Evolutionary conservation across 2,888 invertebrate genomes (phyloP).

Genomic region (Cordilura impudica): DNA sequence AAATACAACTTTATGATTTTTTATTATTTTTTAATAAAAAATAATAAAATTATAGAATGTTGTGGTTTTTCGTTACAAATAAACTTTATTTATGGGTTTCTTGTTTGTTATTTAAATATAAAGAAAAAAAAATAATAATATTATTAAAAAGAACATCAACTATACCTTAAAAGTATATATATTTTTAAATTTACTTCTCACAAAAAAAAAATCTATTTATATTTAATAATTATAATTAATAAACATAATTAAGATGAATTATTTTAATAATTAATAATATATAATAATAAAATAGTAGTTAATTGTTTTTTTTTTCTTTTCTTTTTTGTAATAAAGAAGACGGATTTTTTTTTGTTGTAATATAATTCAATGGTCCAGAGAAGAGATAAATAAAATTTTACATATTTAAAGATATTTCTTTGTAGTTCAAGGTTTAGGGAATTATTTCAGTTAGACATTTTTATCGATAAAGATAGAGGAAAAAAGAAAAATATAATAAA

Average conservation of each 20-base stretch:
- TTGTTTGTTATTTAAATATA: conserved; percentile 44
- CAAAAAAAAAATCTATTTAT: conserved; percentile 53
- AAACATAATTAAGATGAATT: conserved; percentile 61
- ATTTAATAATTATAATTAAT: conserved; percentile 60
- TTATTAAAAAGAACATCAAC: conserved; percentile 65
- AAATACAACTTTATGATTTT: too few relatives aligned
- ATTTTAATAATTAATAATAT: conserved; percentile 54
- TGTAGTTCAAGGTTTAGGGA: conserved; percentile 1
- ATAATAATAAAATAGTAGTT: conserved; percentile 48
- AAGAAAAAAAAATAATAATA: conserved; percentile 56
- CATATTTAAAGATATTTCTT: not conserved
- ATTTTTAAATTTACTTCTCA: conserved; percentile 48
- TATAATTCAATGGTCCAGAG: conserved; percentile 46
- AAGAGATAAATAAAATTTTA: not conserved
- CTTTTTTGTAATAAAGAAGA: conserved; percentile 47
- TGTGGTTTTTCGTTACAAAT: conserved; percentile 4
- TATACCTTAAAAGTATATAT: conserved; percentile 65
- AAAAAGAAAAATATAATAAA: conserved; percentile 9
- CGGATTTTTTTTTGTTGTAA: conserved; percentile 41
- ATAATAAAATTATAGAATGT: not conserved
- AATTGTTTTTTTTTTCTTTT: conserved; percentile 29
- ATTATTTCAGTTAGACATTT: too few relatives aligned
- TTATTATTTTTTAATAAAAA: not conserved
- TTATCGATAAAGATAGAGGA: not conserved
- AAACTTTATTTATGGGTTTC: conserved; percentile 30